Evolutionary conservation across 1,140 invertebrate species (phyloP), one percentile per base, ranked within the genome.

Genomic region (Episyrphus balteatus): DNA sequence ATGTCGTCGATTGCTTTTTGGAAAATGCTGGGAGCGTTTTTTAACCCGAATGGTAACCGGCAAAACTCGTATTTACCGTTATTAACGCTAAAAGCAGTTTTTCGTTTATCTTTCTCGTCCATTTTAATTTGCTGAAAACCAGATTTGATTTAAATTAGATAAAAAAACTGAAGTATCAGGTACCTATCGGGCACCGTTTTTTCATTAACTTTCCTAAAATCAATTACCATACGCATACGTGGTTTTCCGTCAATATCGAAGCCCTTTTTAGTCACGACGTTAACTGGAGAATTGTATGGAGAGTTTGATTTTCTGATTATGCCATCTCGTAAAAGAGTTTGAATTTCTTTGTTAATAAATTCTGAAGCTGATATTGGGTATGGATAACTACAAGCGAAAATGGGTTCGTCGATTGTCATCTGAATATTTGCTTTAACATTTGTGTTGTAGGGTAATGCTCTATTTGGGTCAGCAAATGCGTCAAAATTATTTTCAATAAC

Each of bases 81-180:
- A n/a, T n/a, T n/a, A n/a, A n/a, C n/a, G n/a, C n/a, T 53, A 51
- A 74, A 74, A 1, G 65, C 69, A 0, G 70, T 74, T 53, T 74
- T 75, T 7, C 51, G 44, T 10, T 44, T 53, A 45, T 68, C 60
- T n/a, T n/a, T n/a, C n/a, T n/a, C n/a, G n/a, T n/a, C n/a, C n/a
- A n/a, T n/a, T 8, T 58, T 43, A 17, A 77, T 61, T 52, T 79
- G 74, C 54, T 67, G 71, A 56, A 72, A 78, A 5, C 74, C 74
- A 38, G 55, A 62, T 2, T 51, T 52, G 3, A 73, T 54, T 58
- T 38, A 78, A 45, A 13, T 54, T 46, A 43, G 69, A 56, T 9
- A 76, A 47, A n/a, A 61, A 59, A 13, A 70, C 61, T 18, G 65
- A 62, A 38, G 76, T 72, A 18, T 68, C 59, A 1, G 75, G 76